Evolutionary conservation across 1,140 invertebrate species (phyloP), one percentile per base, ranked within the genome.

Genomic region (Eumaeus atala): DNA sequence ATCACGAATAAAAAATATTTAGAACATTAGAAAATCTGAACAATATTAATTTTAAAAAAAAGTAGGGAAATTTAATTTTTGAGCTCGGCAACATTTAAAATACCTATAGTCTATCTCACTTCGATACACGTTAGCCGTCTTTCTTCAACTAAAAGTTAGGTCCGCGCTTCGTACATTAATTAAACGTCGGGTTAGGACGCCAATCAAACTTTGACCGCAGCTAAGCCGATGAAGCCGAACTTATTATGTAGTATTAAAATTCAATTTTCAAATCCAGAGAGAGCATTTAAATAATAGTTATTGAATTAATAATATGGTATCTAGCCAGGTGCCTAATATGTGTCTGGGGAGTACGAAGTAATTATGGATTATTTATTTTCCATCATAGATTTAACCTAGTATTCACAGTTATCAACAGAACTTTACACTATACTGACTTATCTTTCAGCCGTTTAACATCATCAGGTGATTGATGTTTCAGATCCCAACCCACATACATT

Each of bases 191-290:
- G 67, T 80, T 81, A 80, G 72, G 71, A 77, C 74, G 79, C 79
- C 79, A 83, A 83, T 86, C 79, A 82, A 82, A 87, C 71, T 84
- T 82, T 84, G 79, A 87, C 77, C 81, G 70, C 73, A 59, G 69
- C 74, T 82, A 80, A 84, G 76, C 77, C 75, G 70, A 73, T 75
- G 74, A 80, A 78, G 77, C 76, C 69, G 66, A 77, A 84, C 75
- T 83, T 84, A 84, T 84, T 84, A 84, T 77, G 73, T 77, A 72
- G 77, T 74, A 84, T 87, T 83, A 83, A 83, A 86, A 84, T 77
- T 82, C 77, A 74, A 87, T 84, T 86, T 80, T 74, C 74, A 59
- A 69, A 67, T 64, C 58, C n/a, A n/a, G n/a, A n/a, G n/a, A n/a
- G 67, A 67, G 56, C 70, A 62, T 66, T 70, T 16, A 34, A 50